Base-by-base conservation (phyloP, 2,888 invertebrate genomes). In the Cartodere bifasciata region DNA sequence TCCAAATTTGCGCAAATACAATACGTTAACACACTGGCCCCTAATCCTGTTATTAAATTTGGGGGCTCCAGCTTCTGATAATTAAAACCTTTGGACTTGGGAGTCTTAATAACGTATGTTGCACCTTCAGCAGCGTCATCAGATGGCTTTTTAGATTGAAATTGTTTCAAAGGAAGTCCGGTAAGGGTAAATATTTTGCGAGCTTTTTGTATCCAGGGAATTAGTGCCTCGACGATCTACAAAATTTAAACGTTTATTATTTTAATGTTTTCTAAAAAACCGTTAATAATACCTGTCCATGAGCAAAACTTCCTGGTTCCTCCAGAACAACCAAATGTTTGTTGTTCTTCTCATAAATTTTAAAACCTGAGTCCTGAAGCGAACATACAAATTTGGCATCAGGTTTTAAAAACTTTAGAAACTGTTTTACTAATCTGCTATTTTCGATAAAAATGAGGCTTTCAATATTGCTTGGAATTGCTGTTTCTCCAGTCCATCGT, bases 41-140 rank as follows among this genome's bases (percentile, higher is more conserved):
- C 47, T 27, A 60, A 40, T 11, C 57, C 58, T 7, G 56, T 50
- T 4, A 58, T 40, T 25, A 59, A 41, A 40, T 60, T 60, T 1
- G 60, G 60, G 2, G 49, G 38, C 42, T 55, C 52, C 20, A 60
- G 38, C 37, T 44, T 48, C 7, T 36, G 33, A 36, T 44, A 50
- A 16, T 36, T 30, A 23, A 42, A 44, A 7, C 29, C 32, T 21
- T 35, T 36, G 11, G 32, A 29, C 9, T 36, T 31, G 20, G 43
- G 45, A 11, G 50, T 45, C 11, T 31, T 37, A n/a, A 58, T 34
- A 9, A 37, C 39, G 34, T 47, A 43, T 22, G 54, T 45, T 21
- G 55, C 32, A 16, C 50, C 49, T 15, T 45, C 38, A 7, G 47
- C 42, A 28, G 43, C 43, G 14, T 43, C 41, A 13, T 29, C 13